Percentiles rank a stretch among this genome's conserved stretches.
phyloP scores from a whole-genome alignment of 1,140 invertebrate genomes.

The Zaprionus gabonicus region DNA sequence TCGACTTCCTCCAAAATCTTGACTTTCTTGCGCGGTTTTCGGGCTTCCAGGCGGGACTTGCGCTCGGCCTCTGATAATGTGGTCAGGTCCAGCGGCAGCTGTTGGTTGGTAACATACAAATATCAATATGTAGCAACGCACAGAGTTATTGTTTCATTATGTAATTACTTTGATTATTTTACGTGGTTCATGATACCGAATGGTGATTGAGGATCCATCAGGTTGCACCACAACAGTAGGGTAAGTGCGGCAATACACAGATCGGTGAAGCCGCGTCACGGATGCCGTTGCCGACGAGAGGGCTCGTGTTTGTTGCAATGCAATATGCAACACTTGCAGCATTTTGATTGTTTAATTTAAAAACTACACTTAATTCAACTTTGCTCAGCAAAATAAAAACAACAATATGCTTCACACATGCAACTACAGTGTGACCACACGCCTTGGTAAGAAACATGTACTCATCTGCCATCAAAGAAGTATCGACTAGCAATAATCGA shows the following conservation, averaged over 20 bases:
- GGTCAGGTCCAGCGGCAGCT: slow-evolving; percentile 92
- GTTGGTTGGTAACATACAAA: slow-evolving; percentile 68
- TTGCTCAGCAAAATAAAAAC: neutral
- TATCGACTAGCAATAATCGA: slow-evolving; percentile 23
- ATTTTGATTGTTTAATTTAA: slow-evolving; percentile 37
- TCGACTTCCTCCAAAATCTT: slow-evolving; percentile 90
- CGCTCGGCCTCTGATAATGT: slow-evolving; percentile 89
- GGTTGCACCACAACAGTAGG: slow-evolving; percentile 90
- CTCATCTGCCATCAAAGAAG: neutral
- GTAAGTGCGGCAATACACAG: slow-evolving; percentile 89
- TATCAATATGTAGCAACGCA: neutral
- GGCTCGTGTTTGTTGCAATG: slow-evolving; percentile 57
- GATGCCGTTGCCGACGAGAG: slow-evolving; percentile 85
- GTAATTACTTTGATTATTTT: slow-evolving; percentile 91
- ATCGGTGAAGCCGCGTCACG: slow-evolving; percentile 89
- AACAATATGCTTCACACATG: slow-evolving; percentile 14
- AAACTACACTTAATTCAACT: neutral
- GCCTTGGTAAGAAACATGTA: neutral
- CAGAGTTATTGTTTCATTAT: neutral
- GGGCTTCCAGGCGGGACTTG: slow-evolving; percentile 87
- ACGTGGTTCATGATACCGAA: slow-evolving; percentile 92
- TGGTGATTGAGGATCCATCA: slow-evolving; percentile 93
- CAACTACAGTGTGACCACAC: slow-evolving; percentile 23
- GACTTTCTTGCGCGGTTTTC: slow-evolving; percentile 91
- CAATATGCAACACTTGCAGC: slow-evolving; percentile 49